Evolutionary conservation across 2,888 invertebrate genomes (phyloP).

Genomic region (Apotomis betuletana): DNA sequence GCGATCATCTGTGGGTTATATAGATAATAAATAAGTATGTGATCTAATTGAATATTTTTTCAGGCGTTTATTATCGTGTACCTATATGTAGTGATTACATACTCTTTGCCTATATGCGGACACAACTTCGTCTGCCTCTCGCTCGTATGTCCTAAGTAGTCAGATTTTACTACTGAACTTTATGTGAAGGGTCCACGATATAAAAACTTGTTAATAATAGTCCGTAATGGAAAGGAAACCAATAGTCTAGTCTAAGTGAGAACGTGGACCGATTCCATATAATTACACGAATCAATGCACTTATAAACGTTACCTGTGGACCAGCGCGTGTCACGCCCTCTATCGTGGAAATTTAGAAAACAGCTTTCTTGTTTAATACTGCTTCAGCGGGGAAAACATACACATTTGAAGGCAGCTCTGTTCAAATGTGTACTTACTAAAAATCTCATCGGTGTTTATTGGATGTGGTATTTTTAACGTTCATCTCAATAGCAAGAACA

Average conservation of each 20-base stretch:
- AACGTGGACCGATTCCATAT: conserved; percentile 10
- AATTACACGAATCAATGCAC: conserved; percentile 26
- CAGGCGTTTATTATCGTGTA: too few species aligned
- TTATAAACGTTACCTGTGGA: conserved; percentile 17
- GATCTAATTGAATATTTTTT: too few species aligned
- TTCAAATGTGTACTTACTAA: neutral
- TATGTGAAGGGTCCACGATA: neutral
- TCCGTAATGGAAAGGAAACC: neutral
- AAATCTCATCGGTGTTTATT: too few species aligned
- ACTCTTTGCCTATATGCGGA: too few species aligned
- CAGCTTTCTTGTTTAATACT: conserved; percentile 6
- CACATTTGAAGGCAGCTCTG: neutral
- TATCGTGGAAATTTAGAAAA: conserved; percentile 24
- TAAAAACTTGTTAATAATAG: neutral
- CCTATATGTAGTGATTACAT: too few species aligned
- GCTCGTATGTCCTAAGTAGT: too few species aligned
- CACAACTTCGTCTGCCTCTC: too few species aligned
- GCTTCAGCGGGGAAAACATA: neutral
- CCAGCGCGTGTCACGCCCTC: conserved; percentile 20
- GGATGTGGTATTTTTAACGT: too few species aligned
- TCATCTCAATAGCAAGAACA: too few species aligned
- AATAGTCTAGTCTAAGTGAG: neutral
- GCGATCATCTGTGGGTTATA: too few species aligned
- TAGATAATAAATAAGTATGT: too few species aligned
- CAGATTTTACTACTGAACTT: too few species aligned